These are phyloP conservation scores for Drosophila kurseongensis DNA, from an alignment of 1,140 invertebrate genomes.

Conservation along the genomic window DNA sequence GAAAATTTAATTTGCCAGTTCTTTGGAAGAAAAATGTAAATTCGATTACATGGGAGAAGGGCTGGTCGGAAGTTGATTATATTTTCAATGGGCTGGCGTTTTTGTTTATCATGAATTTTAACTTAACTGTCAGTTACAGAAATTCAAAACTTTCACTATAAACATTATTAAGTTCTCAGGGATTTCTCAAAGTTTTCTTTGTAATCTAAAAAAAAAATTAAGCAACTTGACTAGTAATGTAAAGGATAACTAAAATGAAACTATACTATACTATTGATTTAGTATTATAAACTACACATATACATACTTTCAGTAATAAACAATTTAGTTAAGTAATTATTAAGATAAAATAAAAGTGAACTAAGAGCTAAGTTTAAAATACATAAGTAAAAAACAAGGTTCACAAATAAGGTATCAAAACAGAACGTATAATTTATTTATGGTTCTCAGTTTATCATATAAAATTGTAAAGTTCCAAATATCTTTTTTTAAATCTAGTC, in stretches of 20 bases:
- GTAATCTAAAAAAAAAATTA: no score
- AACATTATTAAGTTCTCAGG: background rate
- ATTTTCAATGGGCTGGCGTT: background rate
- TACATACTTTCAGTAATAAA: no score
- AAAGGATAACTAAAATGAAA: no score
- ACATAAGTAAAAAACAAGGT: background rate
- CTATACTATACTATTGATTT: no score
- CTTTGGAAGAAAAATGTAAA: constrained; percentile 44
- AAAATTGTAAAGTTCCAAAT: background rate
- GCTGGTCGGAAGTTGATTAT: background rate
- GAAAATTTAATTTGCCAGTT: constrained; percentile 57
- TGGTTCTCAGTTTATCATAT: constrained; percentile 7
- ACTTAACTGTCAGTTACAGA: constrained; percentile 1
- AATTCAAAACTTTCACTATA: background rate
- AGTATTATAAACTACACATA: no score
- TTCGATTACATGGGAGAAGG: constrained; percentile 52
- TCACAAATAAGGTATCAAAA: background rate
- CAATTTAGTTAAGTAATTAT: no score
- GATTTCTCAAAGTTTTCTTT: background rate
- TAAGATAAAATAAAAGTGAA: background rate
- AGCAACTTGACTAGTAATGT: no score
- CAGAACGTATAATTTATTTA: constrained; percentile 33
- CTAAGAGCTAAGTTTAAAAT: background rate
- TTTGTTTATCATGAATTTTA: constrained; percentile 4
- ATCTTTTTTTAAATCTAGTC: constrained; percentile 10